Conservation (phyloP, 2,888 invertebrate species). For the Agonopterix subpropinquella region DNA sequence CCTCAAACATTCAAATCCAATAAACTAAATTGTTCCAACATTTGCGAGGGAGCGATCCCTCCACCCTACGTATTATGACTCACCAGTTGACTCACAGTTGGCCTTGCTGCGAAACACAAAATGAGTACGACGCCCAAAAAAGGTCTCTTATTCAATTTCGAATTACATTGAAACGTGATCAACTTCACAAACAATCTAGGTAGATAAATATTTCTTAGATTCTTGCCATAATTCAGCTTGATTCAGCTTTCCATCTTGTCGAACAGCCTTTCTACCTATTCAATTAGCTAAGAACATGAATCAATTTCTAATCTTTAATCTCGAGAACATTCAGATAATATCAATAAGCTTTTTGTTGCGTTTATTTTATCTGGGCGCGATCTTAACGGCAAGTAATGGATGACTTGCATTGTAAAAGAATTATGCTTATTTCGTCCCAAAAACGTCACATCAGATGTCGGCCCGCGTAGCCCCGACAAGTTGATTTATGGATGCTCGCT, state of each 20-base stretch:
- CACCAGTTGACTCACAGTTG: background rate
- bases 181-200: no score
- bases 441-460: constrained; percentile 19
- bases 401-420: constrained; percentile 24
- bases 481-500: constrained; percentile 35
- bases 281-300: constrained; percentile 12
- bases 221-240: no score
- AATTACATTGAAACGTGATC: no score
- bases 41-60: background rate
- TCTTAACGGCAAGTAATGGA: constrained; percentile 9
- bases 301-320: constrained; percentile 7
- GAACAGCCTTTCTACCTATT: constrained; percentile 15
- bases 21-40: no score
- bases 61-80: background rate
- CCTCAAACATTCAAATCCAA: no score
- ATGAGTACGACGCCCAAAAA: background rate
- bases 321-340: constrained; percentile 2
- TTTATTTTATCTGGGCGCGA: background rate
- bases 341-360: background rate
- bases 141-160: no score
- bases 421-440: constrained; percentile 32
- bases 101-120: background rate
- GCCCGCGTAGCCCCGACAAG: constrained; percentile 15
- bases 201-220: no score
- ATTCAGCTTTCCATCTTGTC: no score